Evolutionary conservation across 2,888 invertebrate species (phyloP).

Genomic region (Heterodera filipjevi): DNA sequence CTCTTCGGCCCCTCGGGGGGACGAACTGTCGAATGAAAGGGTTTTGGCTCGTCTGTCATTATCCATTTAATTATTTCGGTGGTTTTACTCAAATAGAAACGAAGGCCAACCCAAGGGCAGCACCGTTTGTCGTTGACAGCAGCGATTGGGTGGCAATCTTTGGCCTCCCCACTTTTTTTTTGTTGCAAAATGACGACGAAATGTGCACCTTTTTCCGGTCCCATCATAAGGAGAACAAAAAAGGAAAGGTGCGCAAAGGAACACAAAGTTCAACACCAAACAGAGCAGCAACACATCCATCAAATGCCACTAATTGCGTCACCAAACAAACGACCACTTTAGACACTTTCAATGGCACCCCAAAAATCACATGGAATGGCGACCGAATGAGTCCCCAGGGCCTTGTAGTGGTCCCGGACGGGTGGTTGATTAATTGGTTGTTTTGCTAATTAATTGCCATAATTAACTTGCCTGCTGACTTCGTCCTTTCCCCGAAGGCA

Average conservation of each 20-base stretch:
- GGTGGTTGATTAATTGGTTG: too few species aligned
- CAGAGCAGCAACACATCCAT: neutral
- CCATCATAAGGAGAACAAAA: neutral
- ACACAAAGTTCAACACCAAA: neutral
- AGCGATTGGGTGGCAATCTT: neutral
- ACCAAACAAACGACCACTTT: too few species aligned
- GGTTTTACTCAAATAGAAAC: neutral
- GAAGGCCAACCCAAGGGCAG: neutral
- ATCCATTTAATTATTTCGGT: slow-evolving; percentile 1
- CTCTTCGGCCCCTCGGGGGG: neutral
- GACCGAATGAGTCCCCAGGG: too few species aligned
- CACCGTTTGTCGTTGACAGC: neutral
- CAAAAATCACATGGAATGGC: too few species aligned
- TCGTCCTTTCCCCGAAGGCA: slow-evolving; percentile 72
- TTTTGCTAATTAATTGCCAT: too few species aligned
- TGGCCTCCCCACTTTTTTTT: neutral
- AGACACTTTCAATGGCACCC: too few species aligned
- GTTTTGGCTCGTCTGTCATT: neutral
- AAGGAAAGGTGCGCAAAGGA: neutral
- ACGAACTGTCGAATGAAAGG: neutral
- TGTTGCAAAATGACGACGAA: neutral
- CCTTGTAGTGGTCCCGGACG: too few species aligned
- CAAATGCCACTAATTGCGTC: too few species aligned
- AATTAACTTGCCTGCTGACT: neutral
- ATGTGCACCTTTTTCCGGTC: neutral